Base-by-base conservation (phyloP, 2,888 invertebrate genomes). In the Synergus umbraculus region DNA sequence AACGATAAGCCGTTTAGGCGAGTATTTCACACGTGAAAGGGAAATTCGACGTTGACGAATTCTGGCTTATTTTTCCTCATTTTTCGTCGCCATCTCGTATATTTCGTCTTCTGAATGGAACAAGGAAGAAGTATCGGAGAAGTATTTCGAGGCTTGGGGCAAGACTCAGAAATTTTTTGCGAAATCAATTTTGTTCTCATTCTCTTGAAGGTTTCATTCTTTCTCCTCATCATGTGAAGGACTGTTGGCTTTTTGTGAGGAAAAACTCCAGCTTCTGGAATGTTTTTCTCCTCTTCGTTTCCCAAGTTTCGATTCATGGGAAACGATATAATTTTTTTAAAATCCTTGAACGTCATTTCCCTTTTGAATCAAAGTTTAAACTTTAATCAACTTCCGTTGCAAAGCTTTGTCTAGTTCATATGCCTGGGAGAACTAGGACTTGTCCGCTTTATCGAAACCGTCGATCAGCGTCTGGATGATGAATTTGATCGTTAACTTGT, bases 401-500 rank as follows among this genome's bases (percentile, higher is more conserved):
- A 54, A 69, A 37, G 54, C 5, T 49, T 65, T 54, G 29, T 54
- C n/a, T 73, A 73, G n/a, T 37, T 49, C 15, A 37, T 73, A 54
- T n/a, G 22, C 7, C 37, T n/a, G 13, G 18, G 67, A 67, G 29
- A 82, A 87, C 88, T 88, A 86, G 86, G 88, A 87, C 73, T 88
- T 87, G 79, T 84, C 83, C 54, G 92, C 93, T 86, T 93, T 93
- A 86, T 96, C 95, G 92, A 94, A 97, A 12, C 97, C 97, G 84
- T 95, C 95, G 77, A 96, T 94, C 83, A 98, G 93, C 82, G 97
- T 97, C 90, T 97, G 96, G 88, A 98, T 94, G 86, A 98, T 97
- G 90, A 97, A 97, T 91, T 95, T 95, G 89, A 98, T 97, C 78
- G 97, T 97, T 85, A 96, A 94, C 92, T 96, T 96, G 94, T 98